Percentiles rank a stretch among this genome's conserved stretches.
Evolutionary conservation across 2,797 vertebrate genomes (phyloP).

Genomic region (Typhlichthys subterraneus): DNA sequence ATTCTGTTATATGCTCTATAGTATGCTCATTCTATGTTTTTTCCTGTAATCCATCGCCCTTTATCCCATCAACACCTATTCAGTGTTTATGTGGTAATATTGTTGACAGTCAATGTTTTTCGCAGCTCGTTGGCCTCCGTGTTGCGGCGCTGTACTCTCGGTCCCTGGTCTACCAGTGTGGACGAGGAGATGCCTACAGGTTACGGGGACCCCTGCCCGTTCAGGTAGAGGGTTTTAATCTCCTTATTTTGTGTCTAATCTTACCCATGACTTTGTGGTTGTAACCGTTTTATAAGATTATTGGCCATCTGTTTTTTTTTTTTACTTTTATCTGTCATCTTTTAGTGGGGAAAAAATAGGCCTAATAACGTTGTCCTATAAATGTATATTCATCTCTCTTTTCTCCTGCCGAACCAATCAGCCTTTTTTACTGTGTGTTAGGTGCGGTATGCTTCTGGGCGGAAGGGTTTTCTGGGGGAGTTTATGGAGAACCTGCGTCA

Average conservation of each 20-base stretch:
- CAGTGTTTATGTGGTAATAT: background rate
- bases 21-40: too few species aligned
- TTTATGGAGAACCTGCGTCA: slow-evolving; percentile 90
- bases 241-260: too few species aligned
- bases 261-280: too few species aligned
- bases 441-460: slow-evolving; percentile 74
- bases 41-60: too few species aligned
- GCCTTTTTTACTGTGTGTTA: slow-evolving; percentile 23
- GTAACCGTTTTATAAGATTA: too few species aligned
- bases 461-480: slow-evolving; percentile 89
- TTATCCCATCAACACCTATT: too few species aligned
- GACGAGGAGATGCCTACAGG: slow-evolving; percentile 51
- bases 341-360: too few species aligned
- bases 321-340: too few species aligned
- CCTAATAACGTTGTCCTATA: too few species aligned
- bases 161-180: slow-evolving; percentile 47
- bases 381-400: too few species aligned
- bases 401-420: background rate
- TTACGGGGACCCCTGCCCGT: slow-evolving; percentile 46
- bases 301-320: too few species aligned
- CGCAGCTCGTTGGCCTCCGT: slow-evolving; percentile 69
- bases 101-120: slow-evolving; percentile 1
- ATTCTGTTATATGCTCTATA: too few species aligned
- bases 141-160: slow-evolving; percentile 69
- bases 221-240: slow-evolving; percentile 57